Base-by-base conservation (phyloP, 2,797 vertebrate species). In the Muscicapa comitata region DNA sequence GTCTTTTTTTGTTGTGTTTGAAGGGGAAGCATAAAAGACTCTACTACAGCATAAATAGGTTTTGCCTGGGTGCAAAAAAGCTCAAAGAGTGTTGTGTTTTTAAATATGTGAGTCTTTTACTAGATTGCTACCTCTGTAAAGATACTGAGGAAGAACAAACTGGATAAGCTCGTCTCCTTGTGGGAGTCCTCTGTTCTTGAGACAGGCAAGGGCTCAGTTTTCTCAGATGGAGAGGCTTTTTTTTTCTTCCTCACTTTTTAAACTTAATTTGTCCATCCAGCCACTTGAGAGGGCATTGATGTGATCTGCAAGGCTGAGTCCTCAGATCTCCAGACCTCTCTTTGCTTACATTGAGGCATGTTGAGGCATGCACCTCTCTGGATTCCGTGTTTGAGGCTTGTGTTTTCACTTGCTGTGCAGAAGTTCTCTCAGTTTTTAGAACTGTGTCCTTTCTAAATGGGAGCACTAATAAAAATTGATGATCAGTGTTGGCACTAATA, bases 291-390 rank as follows among this genome's bases (percentile, higher is more conserved):
- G 5, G 59, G 10, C 28, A 45, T 21, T 16, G 63, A 73, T 25
- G 26, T 58, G 20, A 31, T 47, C 29, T 51, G 11, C 14, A 75
- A 85, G 17, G 24, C 18, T 0, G 2, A 25, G 26, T 57, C 12
- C 42, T 77, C 33, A 45, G 65, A 31, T 35, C 23, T 38, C n/a
- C 47, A 76, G 40, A 50, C 5, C 10, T 73, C 26, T 50, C 3
- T 45, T 57, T 51, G 43, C 31, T 51, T 31, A 8, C 0, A 0
- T 19, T 25, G 57, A 50, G 40, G 20, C 0, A 1, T 15, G 9
- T 48, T 48, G 47, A 48, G 24, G 47, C 47, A 48, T 26, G 6
- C 7, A 35, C 1, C 2, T 35, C 40, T 86, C 1, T 1, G 42
- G 57, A 78, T 9, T 8, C 24, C 15, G 11, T 13, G 4, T 10